A percentile compares a stretch with the other conserved stretches of the same genome.
Evolutionary conservation across 2,113 vertebrate genomes (phyloP).

Genomic region (Eulemur macaco): DNA sequence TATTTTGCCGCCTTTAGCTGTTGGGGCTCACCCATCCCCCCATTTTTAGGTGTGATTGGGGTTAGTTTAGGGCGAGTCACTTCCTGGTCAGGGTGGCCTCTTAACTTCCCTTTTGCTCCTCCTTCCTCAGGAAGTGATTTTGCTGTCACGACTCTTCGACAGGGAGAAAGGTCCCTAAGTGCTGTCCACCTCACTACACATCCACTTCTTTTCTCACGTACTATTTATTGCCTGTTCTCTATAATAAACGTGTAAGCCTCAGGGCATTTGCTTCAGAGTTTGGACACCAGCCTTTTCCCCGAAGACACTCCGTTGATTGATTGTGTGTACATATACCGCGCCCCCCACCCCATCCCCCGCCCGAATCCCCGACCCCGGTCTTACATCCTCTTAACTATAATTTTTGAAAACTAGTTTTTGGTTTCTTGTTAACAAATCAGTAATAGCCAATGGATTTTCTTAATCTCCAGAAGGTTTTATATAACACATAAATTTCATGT

Average conservation of each 20-base stretch:
- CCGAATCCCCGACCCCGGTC: neutral
- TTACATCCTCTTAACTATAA: neutral
- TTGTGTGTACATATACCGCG: neutral
- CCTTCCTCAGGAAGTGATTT: constrained; percentile 76
- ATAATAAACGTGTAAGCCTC: neutral
- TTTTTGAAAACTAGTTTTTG: neutral
- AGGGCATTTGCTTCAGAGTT: neutral
- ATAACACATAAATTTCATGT: neutral
- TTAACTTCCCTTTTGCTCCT: constrained; percentile 73
- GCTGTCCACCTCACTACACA: neutral
- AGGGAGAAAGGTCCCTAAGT: neutral
- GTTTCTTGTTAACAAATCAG: neutral
- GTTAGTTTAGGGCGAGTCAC: constrained; percentile 64
- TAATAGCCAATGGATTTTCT: neutral
- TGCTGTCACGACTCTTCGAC: constrained; percentile 58
- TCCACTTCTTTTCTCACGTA: neutral
- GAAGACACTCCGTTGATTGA: neutral
- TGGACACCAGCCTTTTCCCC: neutral
- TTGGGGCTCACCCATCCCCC: neutral
- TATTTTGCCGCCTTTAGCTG: neutral
- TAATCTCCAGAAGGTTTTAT: neutral
- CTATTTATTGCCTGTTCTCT: neutral
- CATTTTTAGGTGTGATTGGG: constrained; percentile 6
- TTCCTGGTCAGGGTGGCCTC: constrained; percentile 70
- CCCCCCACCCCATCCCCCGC: neutral